Base-by-base conservation (phyloP, 1,140 invertebrate species). In the Papilio polytes region DNA sequence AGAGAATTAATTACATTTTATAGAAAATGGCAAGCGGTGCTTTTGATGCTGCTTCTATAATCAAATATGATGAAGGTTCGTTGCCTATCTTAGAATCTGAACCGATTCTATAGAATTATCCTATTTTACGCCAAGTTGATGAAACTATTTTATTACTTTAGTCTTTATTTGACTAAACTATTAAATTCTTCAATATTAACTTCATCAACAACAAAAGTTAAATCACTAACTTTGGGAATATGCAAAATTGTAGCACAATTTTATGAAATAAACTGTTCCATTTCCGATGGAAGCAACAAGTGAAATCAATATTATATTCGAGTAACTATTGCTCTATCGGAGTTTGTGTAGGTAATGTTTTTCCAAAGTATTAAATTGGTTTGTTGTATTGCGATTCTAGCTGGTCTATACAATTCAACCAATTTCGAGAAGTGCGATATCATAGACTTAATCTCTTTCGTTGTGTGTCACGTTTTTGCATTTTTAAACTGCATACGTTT, bases 261-360 rank as follows among this genome's bases (percentile, higher is more conserved):
- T 20, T 66, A 31, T 66, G 63, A 66, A 66, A 66, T 66, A 31
- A 66, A 31, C 26, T 66, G 22, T 31, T 66, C 26, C 63, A 31
- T 66, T 66, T 31, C 63, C 63, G 26, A 6, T 66, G n/a, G 12
- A 26, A 66, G 63, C 63, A 66, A 66, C 63, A 66, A 66, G 22
- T 31, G 63, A 31, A 31, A 66, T 66, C 63, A 66, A 31, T 63
- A 63, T 63, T 63, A 13, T 63, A 63, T 56, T 18, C 53, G 53
- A 56, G 53, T 56, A 56, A 51, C 12, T 15, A 51, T 4, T 15
- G 48, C 18, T 56, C 53, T 56, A 56, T 56, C 53, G 53, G 53
- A n/a, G 53, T n/a, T 56, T 56, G 51, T 53, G 13, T 18, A n/a
- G 18, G 12, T 51, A 51, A 56, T 56, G 15, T 18, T 56, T 56